Base-by-base conservation (phyloP, 1,140 invertebrate species). In the Nylanderia fulva region DNA sequence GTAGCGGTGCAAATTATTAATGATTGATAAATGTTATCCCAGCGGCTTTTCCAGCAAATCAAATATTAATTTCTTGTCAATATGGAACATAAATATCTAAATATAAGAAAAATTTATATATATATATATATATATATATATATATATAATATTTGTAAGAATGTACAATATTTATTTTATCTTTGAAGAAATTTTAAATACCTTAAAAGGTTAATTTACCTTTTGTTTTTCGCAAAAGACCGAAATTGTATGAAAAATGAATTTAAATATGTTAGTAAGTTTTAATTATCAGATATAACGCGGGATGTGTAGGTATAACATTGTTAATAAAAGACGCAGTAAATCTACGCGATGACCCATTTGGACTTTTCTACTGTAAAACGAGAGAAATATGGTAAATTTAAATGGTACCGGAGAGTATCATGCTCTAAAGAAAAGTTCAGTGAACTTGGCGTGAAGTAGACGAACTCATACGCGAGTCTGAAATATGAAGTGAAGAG, bases 401-500 rank as follows among this genome's bases (percentile, higher is more conserved):
- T 60, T 69, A 80, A 85, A 66, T 80, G 18, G 27, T 66, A 24
- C 39, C 9, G 33, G 15, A 52, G n/a, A 52, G n/a, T 27, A 33
- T 18, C 15, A 24, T 21, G 24, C 27, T 58, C 13, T 8, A 39
- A 45, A 56, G 75, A 58, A 87, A 72, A 80, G 58, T 75, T 79
- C 79, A 66, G 61, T 61, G 77, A 89, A 89, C 66, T 85, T 48
- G 29, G 45, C 42, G 3, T 27, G 69, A 88, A 75, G 85, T 82
- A 48, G 86, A 85, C 83, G 75, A 80, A 83, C 87, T 72, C 5
- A 18, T 68, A 60, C 56, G 58, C 56, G 18, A 45, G 69, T 71
- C 61, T 74, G 83, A 71, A 80, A 88, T 87, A 88, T 71, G 68
- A 48, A 58, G 64, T 79, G 75, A 63, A 83, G 84, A 88, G 77